phyloP scores from a whole-genome alignment of 2,113 vertebrate genomes.

The Leucopsar rothschildi region DNA sequence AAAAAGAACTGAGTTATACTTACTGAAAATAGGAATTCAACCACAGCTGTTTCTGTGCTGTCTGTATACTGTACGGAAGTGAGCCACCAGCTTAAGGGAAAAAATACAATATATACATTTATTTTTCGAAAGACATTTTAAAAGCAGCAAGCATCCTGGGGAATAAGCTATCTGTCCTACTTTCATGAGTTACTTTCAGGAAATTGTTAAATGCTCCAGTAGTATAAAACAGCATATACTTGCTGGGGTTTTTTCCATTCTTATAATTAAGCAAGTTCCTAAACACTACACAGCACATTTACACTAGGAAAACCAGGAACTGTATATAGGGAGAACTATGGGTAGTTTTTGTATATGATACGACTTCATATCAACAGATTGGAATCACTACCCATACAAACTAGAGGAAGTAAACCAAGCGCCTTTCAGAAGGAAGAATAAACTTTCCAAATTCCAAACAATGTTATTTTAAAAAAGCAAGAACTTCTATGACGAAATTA shows the following conservation, averaged over 20 bases:
- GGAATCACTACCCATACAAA: neutral
- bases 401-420: neutral
- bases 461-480: neutral
- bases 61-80: constrained; percentile 93
- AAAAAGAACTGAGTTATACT: constrained; percentile 62
- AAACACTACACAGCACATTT: neutral
- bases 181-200: neutral
- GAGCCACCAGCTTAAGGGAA: constrained; percentile 88
- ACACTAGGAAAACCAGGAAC: neutral
- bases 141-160: neutral
- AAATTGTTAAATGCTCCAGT: neutral
- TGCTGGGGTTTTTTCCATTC: neutral
- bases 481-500: neutral
- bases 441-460: neutral
- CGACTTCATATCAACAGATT: neutral
- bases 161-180: neutral
- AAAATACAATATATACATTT: neutral
- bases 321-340: neutral
- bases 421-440: neutral
- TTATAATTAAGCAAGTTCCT: neutral
- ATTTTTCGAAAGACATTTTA: neutral
- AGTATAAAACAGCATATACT: neutral
- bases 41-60: constrained; percentile 94
- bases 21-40: constrained; percentile 96
- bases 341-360: neutral